These are phyloP conservation scores for Chionoecetes opilio DNA, from an alignment of 1,140 invertebrate genomes.

Conservation along the genomic window DNA sequence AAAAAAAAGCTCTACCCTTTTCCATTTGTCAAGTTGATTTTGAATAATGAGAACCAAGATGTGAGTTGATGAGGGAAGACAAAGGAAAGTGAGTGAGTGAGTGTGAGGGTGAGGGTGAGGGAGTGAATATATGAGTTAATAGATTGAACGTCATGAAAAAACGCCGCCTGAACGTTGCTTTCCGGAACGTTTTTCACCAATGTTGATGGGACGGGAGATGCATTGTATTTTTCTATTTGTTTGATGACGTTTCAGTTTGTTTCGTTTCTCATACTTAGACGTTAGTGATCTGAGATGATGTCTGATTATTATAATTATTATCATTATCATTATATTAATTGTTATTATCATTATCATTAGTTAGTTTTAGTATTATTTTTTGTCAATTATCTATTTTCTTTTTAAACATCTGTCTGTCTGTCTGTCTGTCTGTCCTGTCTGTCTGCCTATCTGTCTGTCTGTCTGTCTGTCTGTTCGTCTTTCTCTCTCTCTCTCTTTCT, in stretches of 20 bases:
- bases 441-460: neutral
- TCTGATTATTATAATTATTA: too few species aligned
- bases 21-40: constrained; percentile 55
- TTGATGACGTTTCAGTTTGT: neutral
- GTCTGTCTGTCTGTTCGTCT: neutral
- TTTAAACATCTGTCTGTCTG: constrained; percentile 3
- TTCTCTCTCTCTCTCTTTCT: neutral
- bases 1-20: constrained; percentile 50
- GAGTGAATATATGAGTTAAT: neutral
- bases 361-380: too few species aligned
- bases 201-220: too few species aligned
- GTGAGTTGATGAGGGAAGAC: too few species aligned
- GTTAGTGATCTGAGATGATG: too few species aligned
- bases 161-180: too few species aligned
- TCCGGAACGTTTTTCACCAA: too few species aligned
- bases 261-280: neutral
- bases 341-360: too few species aligned
- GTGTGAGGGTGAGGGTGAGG: neutral
- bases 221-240: neutral
- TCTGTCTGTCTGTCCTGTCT: neutral
- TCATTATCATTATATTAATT: too few species aligned
- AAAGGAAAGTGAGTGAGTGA: neutral
- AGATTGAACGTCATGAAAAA: neutral
- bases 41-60: constrained; percentile 51
- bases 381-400: too few species aligned